These are phyloP conservation scores for Pomphorhynchus laevis DNA, from an alignment of 1,140 invertebrate genomes.

Conservation along the genomic window DNA sequence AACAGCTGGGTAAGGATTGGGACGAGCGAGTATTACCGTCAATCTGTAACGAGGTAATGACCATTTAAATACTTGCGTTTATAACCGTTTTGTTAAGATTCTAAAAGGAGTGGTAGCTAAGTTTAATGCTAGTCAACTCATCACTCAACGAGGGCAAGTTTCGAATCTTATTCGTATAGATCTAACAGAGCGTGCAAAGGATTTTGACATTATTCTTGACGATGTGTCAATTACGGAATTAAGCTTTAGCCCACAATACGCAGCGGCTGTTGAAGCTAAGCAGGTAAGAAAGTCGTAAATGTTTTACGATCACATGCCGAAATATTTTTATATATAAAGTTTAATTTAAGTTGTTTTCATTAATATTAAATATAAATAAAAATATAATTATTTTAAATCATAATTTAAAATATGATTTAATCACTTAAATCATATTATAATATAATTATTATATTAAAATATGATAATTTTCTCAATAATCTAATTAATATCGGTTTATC, in stretches of 20 bases:
- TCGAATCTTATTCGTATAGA: conserved; percentile 57
- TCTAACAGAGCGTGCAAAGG: conserved; percentile 63
- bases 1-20: conserved; percentile 32
- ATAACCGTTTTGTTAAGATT: conserved; percentile 17
- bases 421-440: no score
- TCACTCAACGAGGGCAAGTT: conserved; percentile 82
- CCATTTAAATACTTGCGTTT: not conserved
- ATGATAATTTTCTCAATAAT: no score
- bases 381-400: not conserved
- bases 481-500: no score
- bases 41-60: conserved; percentile 69
- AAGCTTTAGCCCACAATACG: conserved; percentile 91
- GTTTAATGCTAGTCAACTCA: conserved; percentile 93
- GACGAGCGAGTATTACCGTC: conserved; percentile 43
- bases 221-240: conserved; percentile 97
- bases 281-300: conserved; percentile 35
- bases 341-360: not conserved
- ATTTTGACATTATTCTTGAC: conserved; percentile 92
- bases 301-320: not conserved
- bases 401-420: no score
- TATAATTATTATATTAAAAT: no score
- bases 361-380: not conserved
- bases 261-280: conserved; percentile 93
- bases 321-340: not conserved
- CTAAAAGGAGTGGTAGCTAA: conserved; percentile 94